Evolutionary conservation across 2,888 invertebrate species (phyloP), one percentile per base, ranked within the genome.

Genomic region (Arrhopalites spinosus): DNA sequence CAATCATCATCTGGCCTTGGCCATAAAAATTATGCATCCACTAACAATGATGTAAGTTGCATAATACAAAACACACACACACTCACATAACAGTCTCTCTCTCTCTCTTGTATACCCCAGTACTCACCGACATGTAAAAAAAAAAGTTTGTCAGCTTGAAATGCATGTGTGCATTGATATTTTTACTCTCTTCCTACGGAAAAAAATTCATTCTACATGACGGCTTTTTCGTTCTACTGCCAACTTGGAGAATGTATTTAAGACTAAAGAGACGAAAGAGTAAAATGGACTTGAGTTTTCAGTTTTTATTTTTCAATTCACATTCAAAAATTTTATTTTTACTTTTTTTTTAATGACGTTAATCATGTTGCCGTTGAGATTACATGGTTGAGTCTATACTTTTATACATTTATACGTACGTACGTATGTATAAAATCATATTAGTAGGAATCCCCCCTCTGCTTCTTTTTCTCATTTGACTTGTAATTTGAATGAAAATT

Each of bases 41-140:
- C 77, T 72, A 77, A 77, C 63, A 43, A 36, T 74, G 80, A 81
- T 78, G 81, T 81, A 81, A 80, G 78, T 78, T 71, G 70, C 59
- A n/a, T n/a, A 61, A 23, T 23, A 23, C 47, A 45, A 43, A 36
- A 68, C 50, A 56, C n/a, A 68, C 56, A 61, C 67, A 59, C 47
- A 43, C 27, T 13, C 45, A 70, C 71, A 43, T n/a, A n/a, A n/a
- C n/a, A n/a, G n/a, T n/a, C n/a, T n/a, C n/a, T n/a, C n/a, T n/a
- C n/a, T n/a, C n/a, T n/a, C n/a, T n/a, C n/a, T n/a, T n/a, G n/a
- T n/a, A n/a, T n/a, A n/a, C n/a, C n/a, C n/a, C n/a, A 64, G 3
- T 23, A 45, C 13, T 25, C 23, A 29, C 47, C 3, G 20, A 66
- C 43, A 67, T 2, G n/a, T 36, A 17, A 67, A 20, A 68, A 23